Evolutionary conservation across 2,113 vertebrate genomes (phyloP), one percentile per base, ranked within the genome.

Genomic region (Maccullochella peelii): DNA sequence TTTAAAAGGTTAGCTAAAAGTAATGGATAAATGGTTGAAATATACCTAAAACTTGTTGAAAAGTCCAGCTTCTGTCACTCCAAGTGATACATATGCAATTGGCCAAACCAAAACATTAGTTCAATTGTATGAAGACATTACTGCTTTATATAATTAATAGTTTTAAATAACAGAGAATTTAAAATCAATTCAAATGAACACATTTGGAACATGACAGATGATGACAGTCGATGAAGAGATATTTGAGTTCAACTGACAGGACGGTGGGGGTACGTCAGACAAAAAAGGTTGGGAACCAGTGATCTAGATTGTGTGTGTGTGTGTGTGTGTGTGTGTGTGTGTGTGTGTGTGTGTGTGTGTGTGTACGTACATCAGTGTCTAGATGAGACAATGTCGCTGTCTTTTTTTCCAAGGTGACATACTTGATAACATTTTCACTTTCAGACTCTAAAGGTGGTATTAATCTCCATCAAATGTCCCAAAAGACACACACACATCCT

Each of bases 351-450:
- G 62, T 40, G 16, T 75, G 50, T 67, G 42, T 54, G 67, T 65
- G 33, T 47, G 59, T 65, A n/a, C 54, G 14, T 59, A 10, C 40
- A 21, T 80, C 33, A 42, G 59, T 12, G 10, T 57, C 30, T 21
- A 5, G 57, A 54, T 83, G 66, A 82, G 9, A 81, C 62, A 38
- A 36, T 74, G 73, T 83, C 79, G n/a, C 71, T 38, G 42, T 23
- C 47, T 63, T 68, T 76, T 80, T 23, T 4, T 65, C 59, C 55
- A 70, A 82, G 65, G 71, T 50, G 81, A 90, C 82, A 81, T 62
- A 73, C 75, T 88, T 77, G 78, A 85, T 86, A 85, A 89, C 87
- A 89, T 89, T 94, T 90, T 84, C 85, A 85, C 77, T 86, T 84
- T 90, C 75, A 66, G 89, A 63, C 61, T 84, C 80, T 76, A 66